Conservation (phyloP, 2,113 vertebrate species). For the Naja naja region DNA sequence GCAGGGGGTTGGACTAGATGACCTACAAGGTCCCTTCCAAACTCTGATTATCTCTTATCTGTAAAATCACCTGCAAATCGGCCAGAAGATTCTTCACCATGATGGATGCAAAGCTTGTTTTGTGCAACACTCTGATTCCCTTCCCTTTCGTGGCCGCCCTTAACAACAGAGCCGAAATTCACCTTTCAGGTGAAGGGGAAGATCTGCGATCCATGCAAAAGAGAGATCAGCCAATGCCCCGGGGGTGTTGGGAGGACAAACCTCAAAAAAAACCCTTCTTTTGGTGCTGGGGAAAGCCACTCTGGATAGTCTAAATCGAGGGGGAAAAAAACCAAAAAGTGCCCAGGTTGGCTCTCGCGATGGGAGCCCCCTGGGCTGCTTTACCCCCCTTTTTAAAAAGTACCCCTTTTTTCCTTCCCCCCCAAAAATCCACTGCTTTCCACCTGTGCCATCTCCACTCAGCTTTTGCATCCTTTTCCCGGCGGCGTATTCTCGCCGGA, state of each 20-base stretch:
- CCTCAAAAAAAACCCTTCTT: not conserved
- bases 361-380: fast-evolving
- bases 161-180: slow-evolving; percentile 74
- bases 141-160: slow-evolving; percentile 65
- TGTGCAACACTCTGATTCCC: slow-evolving; percentile 59
- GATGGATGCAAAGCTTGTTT: slow-evolving; percentile 45
- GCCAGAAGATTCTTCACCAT: not conserved
- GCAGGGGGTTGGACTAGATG: too few species aligned
- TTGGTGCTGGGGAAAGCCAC: not conserved
- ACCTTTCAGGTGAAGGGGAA: slow-evolving; percentile 36
- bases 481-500: not conserved
- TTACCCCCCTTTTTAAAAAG: not conserved
- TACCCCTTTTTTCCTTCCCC: not conserved
- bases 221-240: not conserved
- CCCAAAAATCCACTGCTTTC: not conserved
- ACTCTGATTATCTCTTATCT: too few species aligned
- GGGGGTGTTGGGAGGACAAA: slow-evolving; percentile 35
- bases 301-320: not conserved
- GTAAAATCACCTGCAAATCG: not conserved
- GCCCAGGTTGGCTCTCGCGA: not conserved
- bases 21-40: too few species aligned
- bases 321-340: fast-evolving
- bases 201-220: slow-evolving; percentile 33
- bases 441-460: not conserved
- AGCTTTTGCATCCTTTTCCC: not conserved